These are phyloP conservation scores for Plutomurus gul DNA, from an alignment of 1,140 invertebrate species.

Conservation along the genomic window DNA sequence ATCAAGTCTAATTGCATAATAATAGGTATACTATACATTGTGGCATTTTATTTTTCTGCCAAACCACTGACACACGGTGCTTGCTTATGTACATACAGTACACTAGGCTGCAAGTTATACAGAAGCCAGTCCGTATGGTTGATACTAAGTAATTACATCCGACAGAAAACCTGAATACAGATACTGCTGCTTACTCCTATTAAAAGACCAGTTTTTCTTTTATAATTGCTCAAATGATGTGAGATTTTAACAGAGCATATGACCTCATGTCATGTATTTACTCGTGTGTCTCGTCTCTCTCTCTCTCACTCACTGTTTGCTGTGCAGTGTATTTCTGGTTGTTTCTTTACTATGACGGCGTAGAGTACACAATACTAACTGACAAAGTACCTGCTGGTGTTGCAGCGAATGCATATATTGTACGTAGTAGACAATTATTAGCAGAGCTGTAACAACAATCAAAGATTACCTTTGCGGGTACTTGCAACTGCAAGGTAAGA, in stretches of 20 bases:
- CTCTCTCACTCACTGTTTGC: neutral
- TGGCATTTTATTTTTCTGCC: neutral
- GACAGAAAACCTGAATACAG: constrained; percentile 1
- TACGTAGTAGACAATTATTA: too few relatives aligned
- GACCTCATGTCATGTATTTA: neutral
- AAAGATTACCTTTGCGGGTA: neutral
- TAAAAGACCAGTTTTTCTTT: neutral
- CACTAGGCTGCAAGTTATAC: neutral
- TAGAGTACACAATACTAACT: too few relatives aligned
- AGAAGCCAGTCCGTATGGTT: neutral
- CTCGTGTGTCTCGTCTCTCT: neutral
- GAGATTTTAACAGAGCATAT: neutral
- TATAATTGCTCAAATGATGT: neutral
- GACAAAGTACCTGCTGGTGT: too few relatives aligned
- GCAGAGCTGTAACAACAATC: neutral
- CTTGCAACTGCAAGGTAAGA: neutral
- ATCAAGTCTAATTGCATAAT: neutral
- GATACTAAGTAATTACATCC: neutral
- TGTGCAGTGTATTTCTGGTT: neutral
- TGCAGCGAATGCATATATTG: too few relatives aligned
- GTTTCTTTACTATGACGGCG: too few relatives aligned
- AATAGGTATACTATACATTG: neutral
- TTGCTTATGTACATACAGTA: too few relatives aligned
- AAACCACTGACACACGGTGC: too few relatives aligned
- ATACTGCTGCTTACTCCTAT: too few relatives aligned